These are phyloP conservation scores for Eretmochelys imbricata DNA, from an alignment of 2,113 vertebrate genomes.

Conservation along the genomic window DNA sequence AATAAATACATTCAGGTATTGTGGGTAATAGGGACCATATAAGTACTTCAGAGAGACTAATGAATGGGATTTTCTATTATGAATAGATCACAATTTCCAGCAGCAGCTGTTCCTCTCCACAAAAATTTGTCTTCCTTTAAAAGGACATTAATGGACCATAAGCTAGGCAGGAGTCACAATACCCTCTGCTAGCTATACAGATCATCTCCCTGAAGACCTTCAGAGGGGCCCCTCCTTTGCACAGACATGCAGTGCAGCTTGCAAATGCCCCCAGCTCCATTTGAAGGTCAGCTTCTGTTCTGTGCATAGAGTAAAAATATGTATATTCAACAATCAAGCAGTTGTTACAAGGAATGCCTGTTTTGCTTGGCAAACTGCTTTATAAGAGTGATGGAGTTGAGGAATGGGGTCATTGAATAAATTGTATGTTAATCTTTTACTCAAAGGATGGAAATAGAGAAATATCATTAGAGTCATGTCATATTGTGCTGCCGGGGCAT, in stretches of 20 bases:
- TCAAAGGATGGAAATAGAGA: not conserved
- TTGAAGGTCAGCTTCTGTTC: not conserved
- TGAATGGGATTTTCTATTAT: not conserved
- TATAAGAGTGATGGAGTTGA: not conserved
- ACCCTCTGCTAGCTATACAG: not conserved
- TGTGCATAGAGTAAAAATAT: not conserved
- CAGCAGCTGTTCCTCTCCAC: not conserved
- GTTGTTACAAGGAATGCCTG: not conserved
- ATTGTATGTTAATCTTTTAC: not conserved
- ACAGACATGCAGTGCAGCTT: fast-evolving
- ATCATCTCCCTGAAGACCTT: not conserved
- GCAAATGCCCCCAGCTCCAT: not conserved
- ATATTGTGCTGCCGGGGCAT: not conserved
- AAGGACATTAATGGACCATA: not conserved
- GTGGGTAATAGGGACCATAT: not conserved
- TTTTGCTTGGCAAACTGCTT: not conserved
- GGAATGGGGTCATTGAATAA: not conserved
- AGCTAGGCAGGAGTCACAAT: not conserved
- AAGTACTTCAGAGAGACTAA: not conserved
- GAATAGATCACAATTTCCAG: not conserved
- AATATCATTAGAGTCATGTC: not conserved
- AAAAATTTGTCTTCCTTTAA: not conserved
- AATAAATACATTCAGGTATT: not conserved
- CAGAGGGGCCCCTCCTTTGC: fast-evolving
- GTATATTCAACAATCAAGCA: fast-evolving